These are phyloP conservation scores for Syngnathus acus DNA, from an alignment of 2,797 vertebrate species.

Conservation along the genomic window DNA sequence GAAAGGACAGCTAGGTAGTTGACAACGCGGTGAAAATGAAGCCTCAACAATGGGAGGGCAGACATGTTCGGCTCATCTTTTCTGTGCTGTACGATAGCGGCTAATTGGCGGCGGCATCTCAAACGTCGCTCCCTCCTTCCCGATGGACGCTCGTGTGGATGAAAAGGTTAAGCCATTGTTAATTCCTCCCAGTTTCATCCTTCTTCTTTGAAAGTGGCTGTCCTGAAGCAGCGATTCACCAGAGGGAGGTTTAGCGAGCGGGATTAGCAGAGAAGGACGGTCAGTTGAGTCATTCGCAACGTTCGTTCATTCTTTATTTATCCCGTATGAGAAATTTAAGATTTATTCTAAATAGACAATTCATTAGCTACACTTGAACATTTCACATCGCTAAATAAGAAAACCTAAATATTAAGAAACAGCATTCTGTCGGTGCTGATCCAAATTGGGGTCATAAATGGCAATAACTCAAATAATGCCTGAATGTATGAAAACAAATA, in stretches of 20 bases:
- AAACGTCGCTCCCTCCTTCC: background rate
- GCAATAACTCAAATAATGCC: no score
- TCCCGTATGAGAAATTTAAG: no score
- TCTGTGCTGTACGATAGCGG: slow-evolving; percentile 21
- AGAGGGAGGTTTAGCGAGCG: slow-evolving; percentile 30
- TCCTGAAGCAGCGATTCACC: slow-evolving; percentile 40
- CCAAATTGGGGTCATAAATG: no score
- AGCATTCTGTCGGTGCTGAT: no score
- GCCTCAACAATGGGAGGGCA: slow-evolving; percentile 24
- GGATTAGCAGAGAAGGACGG: slow-evolving; percentile 46
- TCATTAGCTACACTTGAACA: no score
- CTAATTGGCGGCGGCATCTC: background rate
- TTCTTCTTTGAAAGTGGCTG: slow-evolving; percentile 48
- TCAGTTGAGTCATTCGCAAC: slow-evolving; percentile 6
- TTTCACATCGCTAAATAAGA: no score
- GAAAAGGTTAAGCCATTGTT: slow-evolving; percentile 60
- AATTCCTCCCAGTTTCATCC: slow-evolving; percentile 52
- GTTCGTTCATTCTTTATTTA: no score
- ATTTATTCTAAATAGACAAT: no score
- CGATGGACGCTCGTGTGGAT: background rate
- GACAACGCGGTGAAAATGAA: slow-evolving; percentile 13
- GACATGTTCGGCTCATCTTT: slow-evolving; percentile 30
- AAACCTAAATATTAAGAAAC: no score
- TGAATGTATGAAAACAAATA: no score
- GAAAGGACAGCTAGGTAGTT: slow-evolving; percentile 33